phyloP scores from a whole-genome alignment of 1,140 invertebrate genomes.

The Drosophila pectinifera region DNA sequence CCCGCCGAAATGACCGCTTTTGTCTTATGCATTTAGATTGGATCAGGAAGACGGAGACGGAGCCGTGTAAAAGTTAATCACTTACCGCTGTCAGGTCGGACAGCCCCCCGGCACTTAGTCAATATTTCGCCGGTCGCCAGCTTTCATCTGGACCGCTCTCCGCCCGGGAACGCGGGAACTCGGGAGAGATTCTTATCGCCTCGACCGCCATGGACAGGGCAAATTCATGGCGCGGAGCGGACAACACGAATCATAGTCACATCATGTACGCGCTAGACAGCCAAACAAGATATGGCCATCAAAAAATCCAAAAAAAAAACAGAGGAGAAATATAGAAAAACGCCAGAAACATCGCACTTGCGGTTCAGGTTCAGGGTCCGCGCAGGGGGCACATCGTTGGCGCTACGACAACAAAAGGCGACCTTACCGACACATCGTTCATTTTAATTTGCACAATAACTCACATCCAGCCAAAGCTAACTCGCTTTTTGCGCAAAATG shows the following conservation, averaged over 20 bases:
- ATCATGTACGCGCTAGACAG: slow-evolving; percentile 47
- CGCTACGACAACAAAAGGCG: slow-evolving; percentile 73
- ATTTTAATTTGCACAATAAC: slow-evolving; percentile 81
- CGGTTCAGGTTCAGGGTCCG: slow-evolving; percentile 32
- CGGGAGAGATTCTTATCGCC: slow-evolving; percentile 42
- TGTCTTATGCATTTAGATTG: slow-evolving; percentile 50
- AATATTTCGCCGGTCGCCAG: slow-evolving; percentile 33
- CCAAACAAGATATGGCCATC: slow-evolving; percentile 42
- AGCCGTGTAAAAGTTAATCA: slow-evolving; percentile 51
- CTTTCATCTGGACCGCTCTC: slow-evolving; percentile 48
- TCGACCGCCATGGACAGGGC: slow-evolving; percentile 47
- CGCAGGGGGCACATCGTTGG: slow-evolving; percentile 38
- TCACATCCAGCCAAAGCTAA: slow-evolving; percentile 50
- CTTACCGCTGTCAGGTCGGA: slow-evolving; percentile 47
- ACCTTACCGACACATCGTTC: slow-evolving; percentile 81
- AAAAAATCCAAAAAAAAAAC: slow-evolving; percentile 1
- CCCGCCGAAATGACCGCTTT: slow-evolving; percentile 36
- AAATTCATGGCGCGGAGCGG: slow-evolving; percentile 43
- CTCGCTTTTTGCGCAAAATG: slow-evolving; percentile 45
- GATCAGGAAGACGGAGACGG: slow-evolving; percentile 26
- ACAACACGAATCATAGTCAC: slow-evolving; percentile 53
- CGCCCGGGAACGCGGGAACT: slow-evolving; percentile 24
- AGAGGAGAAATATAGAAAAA: slow-evolving; percentile 19
- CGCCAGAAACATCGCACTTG: slow-evolving; percentile 39
- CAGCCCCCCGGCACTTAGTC: slow-evolving; percentile 22